phyloP scores from a whole-genome alignment of 2,113 vertebrate genomes.

The Gasterosteus aculeatus region DNA sequence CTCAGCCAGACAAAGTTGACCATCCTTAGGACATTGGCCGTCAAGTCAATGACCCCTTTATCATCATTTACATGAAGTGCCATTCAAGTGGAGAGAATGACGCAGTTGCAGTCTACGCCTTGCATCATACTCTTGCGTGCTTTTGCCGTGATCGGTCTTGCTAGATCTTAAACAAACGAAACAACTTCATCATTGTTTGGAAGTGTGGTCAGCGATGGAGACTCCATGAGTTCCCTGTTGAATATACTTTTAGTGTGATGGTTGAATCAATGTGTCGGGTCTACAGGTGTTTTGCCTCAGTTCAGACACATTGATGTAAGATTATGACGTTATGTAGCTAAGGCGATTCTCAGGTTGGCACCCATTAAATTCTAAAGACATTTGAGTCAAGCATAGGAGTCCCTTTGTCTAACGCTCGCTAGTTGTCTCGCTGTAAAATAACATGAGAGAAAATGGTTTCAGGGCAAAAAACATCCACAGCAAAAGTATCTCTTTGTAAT shows the following conservation, averaged over 20 bases:
- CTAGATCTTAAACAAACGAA: neutral
- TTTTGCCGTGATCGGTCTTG: neutral
- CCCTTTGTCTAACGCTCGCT: neutral
- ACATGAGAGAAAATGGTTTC: neutral
- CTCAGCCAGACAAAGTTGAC: neutral
- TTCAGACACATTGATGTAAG: neutral
- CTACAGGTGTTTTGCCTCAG: neutral
- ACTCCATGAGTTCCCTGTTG: neutral
- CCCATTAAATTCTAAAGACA: neutral
- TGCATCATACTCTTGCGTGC: neutral
- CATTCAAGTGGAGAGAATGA: slow-evolving; percentile 28
- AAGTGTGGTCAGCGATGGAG: neutral
- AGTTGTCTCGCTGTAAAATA: neutral
- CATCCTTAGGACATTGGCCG: neutral
- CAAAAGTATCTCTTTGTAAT: neutral
- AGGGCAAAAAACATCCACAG: neutral
- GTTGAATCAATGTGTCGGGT: slow-evolving; percentile 1
- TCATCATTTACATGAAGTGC: slow-evolving; percentile 7
- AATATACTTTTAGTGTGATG: neutral
- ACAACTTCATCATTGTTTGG: neutral
- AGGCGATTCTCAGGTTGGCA: neutral
- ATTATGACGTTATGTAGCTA: neutral
- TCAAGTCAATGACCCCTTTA: slow-evolving; percentile 29
- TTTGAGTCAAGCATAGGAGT: neutral
- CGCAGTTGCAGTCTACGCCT: neutral